Base-by-base conservation (phyloP, 1,140 invertebrate genomes). In the Hycleus cichorii region DNA sequence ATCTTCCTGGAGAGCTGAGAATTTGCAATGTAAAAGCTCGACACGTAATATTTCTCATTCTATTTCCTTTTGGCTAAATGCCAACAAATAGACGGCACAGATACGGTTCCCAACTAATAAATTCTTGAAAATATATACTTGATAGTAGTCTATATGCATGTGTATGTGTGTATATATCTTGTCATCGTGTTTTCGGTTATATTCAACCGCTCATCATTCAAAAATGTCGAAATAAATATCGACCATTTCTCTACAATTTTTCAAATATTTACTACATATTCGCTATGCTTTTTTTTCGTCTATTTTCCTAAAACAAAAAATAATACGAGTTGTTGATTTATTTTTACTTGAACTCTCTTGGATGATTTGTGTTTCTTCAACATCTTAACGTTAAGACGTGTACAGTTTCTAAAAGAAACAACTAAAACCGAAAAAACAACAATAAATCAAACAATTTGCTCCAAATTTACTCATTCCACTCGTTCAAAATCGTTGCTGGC, bases 361-460 rank as follows among this genome's bases (percentile, higher is more conserved):
- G 44, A 55, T 55, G 52, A 55, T 55, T 55, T 55, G 52, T 55
- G 52, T 26, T 38, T 46, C 44, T 38, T 55, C 32, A 32, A 55
- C 46, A 42, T 47, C 9, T 42, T 40, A 18, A 40, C 12, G 12
- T n/a, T n/a, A 10, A 42, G 52, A 47, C 43, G 52, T 55, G 51
- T 47, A 47, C 52, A 55, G 12, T 55, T 55, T 44, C 25, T 47
- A 43, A 55, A 55, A 47, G 42, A 55, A 10, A 42, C 40, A 42
- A 42, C 40, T 42, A 55, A 38, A 47, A 47, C 39, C 38, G 39
- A 42, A 42, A 55, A 55, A 55, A 55, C 52, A 55, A 46, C 52
- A 38, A 64, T 64, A 64, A 64, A 64, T 64, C 63, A 64, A 64
- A 64, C 60, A 64, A 64, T 64, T 64, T 62, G 57, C 60, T 62